Conservation (phyloP, 1,140 invertebrate species). For the Camponotus floridanus region DNA sequence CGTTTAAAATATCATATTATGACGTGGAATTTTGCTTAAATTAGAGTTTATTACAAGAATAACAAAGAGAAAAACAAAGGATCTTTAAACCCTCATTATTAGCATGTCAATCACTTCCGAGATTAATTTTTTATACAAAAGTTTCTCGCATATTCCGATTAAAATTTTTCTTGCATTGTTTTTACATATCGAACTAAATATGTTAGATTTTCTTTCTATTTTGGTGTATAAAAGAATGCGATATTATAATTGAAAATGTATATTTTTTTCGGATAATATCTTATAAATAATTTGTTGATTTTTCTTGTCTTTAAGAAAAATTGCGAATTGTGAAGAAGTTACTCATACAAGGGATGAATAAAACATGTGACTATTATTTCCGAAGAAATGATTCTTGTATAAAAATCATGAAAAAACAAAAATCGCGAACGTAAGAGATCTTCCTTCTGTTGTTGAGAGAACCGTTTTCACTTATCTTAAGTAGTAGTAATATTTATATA, state of each 20-base stretch:
- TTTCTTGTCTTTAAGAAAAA: background rate
- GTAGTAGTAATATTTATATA: slow-evolving; percentile 13
- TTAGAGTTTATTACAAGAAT: background rate
- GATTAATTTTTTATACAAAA: slow-evolving; percentile 6
- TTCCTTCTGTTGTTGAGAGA: background rate
- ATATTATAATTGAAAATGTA: background rate
- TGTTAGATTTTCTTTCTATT: background rate
- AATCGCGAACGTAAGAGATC: background rate
- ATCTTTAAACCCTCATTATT: background rate
- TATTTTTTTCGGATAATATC: background rate
- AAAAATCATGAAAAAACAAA: slow-evolving; percentile 6
- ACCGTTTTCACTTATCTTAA: slow-evolving; percentile 10
- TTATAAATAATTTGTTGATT: slow-evolving; percentile 2
- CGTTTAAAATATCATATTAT: background rate
- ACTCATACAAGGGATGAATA: background rate
- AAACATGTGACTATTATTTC: background rate
- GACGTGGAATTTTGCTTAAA: slow-evolving; percentile 2
- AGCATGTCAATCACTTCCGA: slow-evolving; percentile 1
- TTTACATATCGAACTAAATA: background rate
- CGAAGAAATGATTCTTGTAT: background rate
- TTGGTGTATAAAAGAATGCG: background rate
- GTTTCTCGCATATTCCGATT: too few species aligned
- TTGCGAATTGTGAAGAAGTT: background rate
- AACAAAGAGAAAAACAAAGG: background rate
- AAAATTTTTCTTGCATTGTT: background rate